Evolutionary conservation across 1,140 invertebrate species (phyloP).

Genomic region (Bathynomus jamesi): DNA sequence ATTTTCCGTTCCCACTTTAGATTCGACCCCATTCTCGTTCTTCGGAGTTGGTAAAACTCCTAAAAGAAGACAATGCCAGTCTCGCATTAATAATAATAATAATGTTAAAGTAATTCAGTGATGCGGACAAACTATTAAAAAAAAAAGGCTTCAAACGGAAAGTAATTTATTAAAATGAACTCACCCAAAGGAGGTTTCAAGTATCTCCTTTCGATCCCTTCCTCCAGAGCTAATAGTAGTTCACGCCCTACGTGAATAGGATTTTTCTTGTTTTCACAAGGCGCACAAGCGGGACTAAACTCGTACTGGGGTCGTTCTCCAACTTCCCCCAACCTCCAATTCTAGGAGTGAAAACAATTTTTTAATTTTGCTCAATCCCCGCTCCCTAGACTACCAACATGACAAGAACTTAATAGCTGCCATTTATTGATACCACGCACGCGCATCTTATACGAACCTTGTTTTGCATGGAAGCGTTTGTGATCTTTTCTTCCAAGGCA

Average conservation of each 20-base stretch:
- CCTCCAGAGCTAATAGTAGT: constrained; percentile 71
- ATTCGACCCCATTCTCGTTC: neutral
- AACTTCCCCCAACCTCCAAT: neutral
- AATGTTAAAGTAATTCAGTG: no score
- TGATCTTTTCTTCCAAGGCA: constrained; percentile 82
- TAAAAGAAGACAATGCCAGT: no score
- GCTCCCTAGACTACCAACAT: no score
- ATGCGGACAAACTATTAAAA: neutral
- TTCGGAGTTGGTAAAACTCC: neutral
- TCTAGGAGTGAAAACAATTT: neutral
- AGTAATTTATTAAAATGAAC: constrained; percentile 32
- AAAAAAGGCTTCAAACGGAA: neutral
- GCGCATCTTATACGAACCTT: constrained; percentile 42
- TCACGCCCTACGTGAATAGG: constrained; percentile 62
- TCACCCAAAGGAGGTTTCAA: constrained; percentile 81
- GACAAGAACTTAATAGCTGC: no score
- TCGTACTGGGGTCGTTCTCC: neutral
- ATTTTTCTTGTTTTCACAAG: constrained; percentile 40
- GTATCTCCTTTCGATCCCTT: constrained; percentile 84
- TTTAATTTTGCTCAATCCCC: no score
- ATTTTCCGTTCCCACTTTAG: neutral
- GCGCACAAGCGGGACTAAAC: neutral
- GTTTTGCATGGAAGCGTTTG: constrained; percentile 85
- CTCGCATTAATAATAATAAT: no score
- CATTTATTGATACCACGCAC: no score